phyloP scores from a whole-genome alignment of 1,140 invertebrate genomes.

The Magallana ariakensis region DNA sequence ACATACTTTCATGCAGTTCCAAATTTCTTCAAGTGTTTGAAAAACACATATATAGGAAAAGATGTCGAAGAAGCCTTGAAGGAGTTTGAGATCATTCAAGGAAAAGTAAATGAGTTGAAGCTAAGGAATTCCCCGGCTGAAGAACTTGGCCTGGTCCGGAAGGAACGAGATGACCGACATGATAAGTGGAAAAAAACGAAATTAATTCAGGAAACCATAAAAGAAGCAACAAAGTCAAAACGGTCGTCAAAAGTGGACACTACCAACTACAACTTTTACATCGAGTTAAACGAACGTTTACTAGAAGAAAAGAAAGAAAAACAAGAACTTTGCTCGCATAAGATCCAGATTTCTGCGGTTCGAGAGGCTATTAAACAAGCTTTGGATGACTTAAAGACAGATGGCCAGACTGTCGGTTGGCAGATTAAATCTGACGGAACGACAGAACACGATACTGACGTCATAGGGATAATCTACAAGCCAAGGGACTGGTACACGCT shows the following conservation, averaged over 20 bases:
- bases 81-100: slow-evolving; percentile 43
- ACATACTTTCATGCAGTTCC: slow-evolving; percentile 43
- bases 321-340: slow-evolving; percentile 44
- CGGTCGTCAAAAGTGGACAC: slow-evolving; percentile 29
- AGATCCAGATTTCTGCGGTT: slow-evolving; percentile 55
- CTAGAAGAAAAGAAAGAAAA: slow-evolving; percentile 50
- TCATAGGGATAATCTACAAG: slow-evolving; percentile 39
- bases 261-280: slow-evolving; percentile 49
- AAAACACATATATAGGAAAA: slow-evolving; percentile 44
- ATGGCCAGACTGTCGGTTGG: slow-evolving; percentile 46
- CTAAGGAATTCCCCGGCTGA: not conserved
- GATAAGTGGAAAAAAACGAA: slow-evolving; percentile 27
- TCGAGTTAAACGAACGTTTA: slow-evolving; percentile 47
- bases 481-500: slow-evolving; percentile 55
- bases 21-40: slow-evolving; percentile 49
- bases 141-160: slow-evolving; percentile 15
- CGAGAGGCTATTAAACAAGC: slow-evolving; percentile 53
- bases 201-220: slow-evolving; percentile 45
- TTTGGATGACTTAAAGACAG: slow-evolving; percentile 49
- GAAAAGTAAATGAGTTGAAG: slow-evolving; percentile 46
- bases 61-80: slow-evolving; percentile 47
- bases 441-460: slow-evolving; percentile 41
- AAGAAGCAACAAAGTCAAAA: slow-evolving; percentile 40
- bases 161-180: slow-evolving; percentile 44
- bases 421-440: slow-evolving; percentile 41